These are phyloP conservation scores for Agrypnus murinus DNA, from an alignment of 2,888 invertebrate species.

Conservation along the genomic window DNA sequence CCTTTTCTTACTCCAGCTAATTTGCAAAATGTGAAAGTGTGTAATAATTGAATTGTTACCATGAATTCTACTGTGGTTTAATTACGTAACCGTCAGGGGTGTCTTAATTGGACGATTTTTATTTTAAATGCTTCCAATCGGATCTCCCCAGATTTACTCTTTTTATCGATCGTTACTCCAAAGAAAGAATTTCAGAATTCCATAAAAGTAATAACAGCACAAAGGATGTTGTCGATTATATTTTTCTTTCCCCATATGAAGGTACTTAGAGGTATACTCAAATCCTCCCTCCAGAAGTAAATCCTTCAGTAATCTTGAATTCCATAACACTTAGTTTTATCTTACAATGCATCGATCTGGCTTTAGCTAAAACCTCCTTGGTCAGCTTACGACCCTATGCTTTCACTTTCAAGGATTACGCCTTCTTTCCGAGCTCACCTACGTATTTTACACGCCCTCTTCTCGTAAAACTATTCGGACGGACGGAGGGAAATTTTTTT, in stretches of 20 bases:
- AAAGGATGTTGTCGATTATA: too few relatives aligned
- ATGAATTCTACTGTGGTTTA: slow-evolving; percentile 20
- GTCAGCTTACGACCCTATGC: slow-evolving; percentile 65
- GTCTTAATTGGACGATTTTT: too few relatives aligned
- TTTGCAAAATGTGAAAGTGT: slow-evolving; percentile 43
- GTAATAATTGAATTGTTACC: slow-evolving; percentile 37
- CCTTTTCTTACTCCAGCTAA: slow-evolving; percentile 44
- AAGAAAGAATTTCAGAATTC: too few relatives aligned
- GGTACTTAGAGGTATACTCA: slow-evolving; percentile 54
- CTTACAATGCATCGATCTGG: slow-evolving; percentile 65
- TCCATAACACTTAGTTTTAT: slow-evolving; percentile 68
- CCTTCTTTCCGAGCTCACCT: slow-evolving; percentile 54
- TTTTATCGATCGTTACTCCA: too few relatives aligned
- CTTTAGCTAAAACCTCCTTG: slow-evolving; percentile 62
- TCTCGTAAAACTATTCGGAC: slow-evolving; percentile 31
- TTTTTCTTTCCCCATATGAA: slow-evolving; percentile 12
- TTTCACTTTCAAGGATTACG: slow-evolving; percentile 58
- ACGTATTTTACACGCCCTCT: slow-evolving; percentile 53
- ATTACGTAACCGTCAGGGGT: not conserved
- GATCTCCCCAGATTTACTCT: too few relatives aligned
- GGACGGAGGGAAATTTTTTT: slow-evolving; percentile 17
- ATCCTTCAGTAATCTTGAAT: slow-evolving; percentile 63
- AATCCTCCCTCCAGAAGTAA: slow-evolving; percentile 49
- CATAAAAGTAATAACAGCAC: too few relatives aligned
- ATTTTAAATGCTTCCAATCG: too few relatives aligned